These are phyloP conservation scores for Trichomycterus rosablanca DNA, from an alignment of 2,113 vertebrate species.

Conservation along the genomic window DNA sequence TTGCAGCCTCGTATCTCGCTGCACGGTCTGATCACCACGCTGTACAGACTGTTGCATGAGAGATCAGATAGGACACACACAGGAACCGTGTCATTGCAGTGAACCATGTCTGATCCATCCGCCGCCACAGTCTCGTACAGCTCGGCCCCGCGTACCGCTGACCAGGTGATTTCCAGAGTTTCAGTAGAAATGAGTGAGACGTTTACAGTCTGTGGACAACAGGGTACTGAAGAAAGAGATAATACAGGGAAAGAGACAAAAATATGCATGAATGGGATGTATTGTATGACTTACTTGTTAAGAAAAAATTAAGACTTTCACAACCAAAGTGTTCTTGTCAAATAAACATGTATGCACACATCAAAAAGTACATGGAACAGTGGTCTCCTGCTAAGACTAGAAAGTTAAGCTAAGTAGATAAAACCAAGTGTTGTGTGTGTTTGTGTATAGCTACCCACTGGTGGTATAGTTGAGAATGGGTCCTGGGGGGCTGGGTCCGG, in stretches of 20 bases:
- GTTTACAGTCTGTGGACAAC: constrained; percentile 76
- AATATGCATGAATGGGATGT: too few species aligned
- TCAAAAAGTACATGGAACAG: too few species aligned
- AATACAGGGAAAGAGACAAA: background rate
- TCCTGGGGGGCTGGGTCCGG: constrained; percentile 76
- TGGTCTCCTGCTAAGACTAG: too few species aligned
- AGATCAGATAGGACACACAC: constrained; percentile 80
- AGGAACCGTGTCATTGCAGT: constrained; percentile 75
- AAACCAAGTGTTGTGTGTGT: background rate
- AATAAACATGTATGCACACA: too few species aligned
- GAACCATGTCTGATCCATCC: constrained; percentile 44
- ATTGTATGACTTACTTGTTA: too few species aligned
- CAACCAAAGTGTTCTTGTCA: too few species aligned
- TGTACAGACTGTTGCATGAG: constrained; percentile 73
- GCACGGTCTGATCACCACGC: constrained; percentile 75
- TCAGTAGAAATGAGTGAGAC: constrained; percentile 72
- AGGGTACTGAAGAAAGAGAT: constrained; percentile 72
- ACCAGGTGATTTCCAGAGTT: constrained; percentile 78
- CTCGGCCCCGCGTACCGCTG: constrained; percentile 79
- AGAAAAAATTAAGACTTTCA: too few species aligned
- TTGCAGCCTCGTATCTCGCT: constrained; percentile 78
- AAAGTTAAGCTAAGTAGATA: background rate
- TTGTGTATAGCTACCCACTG: constrained; percentile 59
- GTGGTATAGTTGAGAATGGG: constrained; percentile 81
- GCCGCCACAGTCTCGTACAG: constrained; percentile 75